Evolutionary conservation across 2,113 vertebrate species (phyloP).

Genomic region (Peromyscus leucopus): DNA sequence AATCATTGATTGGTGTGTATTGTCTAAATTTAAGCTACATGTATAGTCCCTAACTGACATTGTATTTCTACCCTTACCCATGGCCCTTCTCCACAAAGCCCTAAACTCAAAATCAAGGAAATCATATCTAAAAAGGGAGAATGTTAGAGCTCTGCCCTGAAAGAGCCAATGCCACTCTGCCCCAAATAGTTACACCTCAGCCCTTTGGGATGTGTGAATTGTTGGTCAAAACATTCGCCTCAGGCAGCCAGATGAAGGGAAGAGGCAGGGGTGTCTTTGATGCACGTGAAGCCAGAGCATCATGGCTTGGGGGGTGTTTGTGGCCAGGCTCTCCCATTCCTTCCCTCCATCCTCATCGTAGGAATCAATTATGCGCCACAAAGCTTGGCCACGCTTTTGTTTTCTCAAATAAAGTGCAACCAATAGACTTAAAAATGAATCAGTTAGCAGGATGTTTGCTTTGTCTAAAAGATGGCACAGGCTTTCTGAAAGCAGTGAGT

Average conservation of each 20-base stretch:
- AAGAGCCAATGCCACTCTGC: background rate
- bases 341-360: background rate
- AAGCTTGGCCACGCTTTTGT: background rate
- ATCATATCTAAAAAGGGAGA: background rate
- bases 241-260: background rate
- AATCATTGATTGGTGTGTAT: background rate
- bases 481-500: background rate
- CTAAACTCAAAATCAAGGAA: background rate
- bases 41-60: background rate
- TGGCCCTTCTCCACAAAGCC: background rate
- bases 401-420: slow-evolving; percentile 28
- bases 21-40: background rate
- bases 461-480: background rate
- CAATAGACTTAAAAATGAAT: slow-evolving; percentile 12
- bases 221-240: background rate
- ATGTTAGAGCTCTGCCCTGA: background rate
- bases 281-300: accelerated
- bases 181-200: background rate
- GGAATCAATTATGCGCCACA: background rate
- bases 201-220: background rate
- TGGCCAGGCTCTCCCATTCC: background rate
- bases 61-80: background rate
- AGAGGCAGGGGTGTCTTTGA: no score
- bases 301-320: background rate
- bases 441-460: background rate